These are phyloP conservation scores for Troides oblongomaculatus DNA, from an alignment of 2,888 invertebrate species.

Conservation along the genomic window DNA sequence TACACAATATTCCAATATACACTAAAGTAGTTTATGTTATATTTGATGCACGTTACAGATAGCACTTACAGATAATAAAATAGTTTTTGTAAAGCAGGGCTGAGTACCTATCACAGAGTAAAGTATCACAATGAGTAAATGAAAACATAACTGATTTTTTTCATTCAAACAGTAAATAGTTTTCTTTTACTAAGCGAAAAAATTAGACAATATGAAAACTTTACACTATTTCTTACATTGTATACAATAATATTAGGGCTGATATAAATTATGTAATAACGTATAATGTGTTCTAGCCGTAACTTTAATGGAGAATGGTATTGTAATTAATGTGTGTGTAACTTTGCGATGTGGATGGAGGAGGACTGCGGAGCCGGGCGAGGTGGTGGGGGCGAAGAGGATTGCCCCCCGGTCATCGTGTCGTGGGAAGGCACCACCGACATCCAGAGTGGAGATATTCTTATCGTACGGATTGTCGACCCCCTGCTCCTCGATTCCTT, in stretches of 20 bases:
- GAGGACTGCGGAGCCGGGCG: slow-evolving; percentile 60
- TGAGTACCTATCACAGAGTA: no score
- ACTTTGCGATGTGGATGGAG: slow-evolving; percentile 63
- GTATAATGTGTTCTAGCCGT: slow-evolving; percentile 1
- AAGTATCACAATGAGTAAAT: no score
- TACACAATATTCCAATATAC: no score
- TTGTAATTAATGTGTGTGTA: slow-evolving; percentile 35
- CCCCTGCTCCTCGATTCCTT: slow-evolving; percentile 72
- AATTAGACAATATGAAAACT: no score
- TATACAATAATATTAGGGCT: background rate
- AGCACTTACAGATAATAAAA: no score
- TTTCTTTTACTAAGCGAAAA: no score
- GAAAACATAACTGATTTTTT: no score
- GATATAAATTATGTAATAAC: background rate
- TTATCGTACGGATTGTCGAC: slow-evolving; percentile 85
- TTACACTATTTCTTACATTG: background rate
- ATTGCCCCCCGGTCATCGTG: slow-evolving; percentile 79
- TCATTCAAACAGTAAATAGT: no score
- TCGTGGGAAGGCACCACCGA: slow-evolving; percentile 85
- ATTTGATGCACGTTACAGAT: no score
- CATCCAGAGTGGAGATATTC: slow-evolving; percentile 86
- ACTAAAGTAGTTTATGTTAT: no score
- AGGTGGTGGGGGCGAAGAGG: slow-evolving; percentile 57
- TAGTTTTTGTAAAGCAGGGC: no score
- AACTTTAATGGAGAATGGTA: slow-evolving; percentile 19